phyloP scores from a whole-genome alignment of 1,140 invertebrate species.

The Drusus annulatus region DNA sequence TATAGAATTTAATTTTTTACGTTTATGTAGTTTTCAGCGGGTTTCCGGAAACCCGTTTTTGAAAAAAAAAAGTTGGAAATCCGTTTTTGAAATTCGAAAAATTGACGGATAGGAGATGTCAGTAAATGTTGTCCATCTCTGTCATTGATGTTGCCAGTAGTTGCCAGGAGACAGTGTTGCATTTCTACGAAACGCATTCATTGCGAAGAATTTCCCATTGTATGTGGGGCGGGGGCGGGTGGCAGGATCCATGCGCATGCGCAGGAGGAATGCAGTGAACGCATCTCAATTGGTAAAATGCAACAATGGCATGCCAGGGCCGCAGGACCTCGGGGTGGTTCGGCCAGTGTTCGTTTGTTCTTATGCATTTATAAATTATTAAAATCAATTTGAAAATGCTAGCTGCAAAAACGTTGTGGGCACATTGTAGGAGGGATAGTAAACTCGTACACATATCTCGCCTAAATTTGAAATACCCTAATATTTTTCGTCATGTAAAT shows the following conservation, averaged over 20 bases:
- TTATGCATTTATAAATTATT: not conserved
- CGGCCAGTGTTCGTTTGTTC: not conserved
- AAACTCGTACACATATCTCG: too few species aligned
- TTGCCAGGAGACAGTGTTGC: not conserved
- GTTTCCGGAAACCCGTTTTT: too few species aligned
- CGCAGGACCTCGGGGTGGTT: conserved; percentile 2
- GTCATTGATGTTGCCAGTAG: too few species aligned
- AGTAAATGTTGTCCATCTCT: too few species aligned
- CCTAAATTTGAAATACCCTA: too few species aligned
- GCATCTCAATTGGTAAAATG: conserved; percentile 42
- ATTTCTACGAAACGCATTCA: not conserved
- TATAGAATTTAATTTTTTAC: too few species aligned
- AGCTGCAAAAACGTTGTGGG: not conserved
- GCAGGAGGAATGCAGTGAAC: conserved; percentile 16
- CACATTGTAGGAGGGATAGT: too few species aligned
- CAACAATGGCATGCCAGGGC: not conserved
- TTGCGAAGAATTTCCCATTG: conserved; percentile 13
- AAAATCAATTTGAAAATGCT: not conserved
- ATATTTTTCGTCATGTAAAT: too few species aligned
- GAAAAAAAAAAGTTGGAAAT: too few species aligned
- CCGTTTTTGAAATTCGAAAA: too few species aligned
- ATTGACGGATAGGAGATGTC: too few species aligned
- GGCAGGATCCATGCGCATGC: conserved; percentile 14
- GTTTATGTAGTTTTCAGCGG: too few species aligned
- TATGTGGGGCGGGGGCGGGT: not conserved